Evolutionary conservation across 2,888 invertebrate genomes (phyloP), one percentile per base, ranked within the genome.

Genomic region (Caenorhabditis becei): DNA sequence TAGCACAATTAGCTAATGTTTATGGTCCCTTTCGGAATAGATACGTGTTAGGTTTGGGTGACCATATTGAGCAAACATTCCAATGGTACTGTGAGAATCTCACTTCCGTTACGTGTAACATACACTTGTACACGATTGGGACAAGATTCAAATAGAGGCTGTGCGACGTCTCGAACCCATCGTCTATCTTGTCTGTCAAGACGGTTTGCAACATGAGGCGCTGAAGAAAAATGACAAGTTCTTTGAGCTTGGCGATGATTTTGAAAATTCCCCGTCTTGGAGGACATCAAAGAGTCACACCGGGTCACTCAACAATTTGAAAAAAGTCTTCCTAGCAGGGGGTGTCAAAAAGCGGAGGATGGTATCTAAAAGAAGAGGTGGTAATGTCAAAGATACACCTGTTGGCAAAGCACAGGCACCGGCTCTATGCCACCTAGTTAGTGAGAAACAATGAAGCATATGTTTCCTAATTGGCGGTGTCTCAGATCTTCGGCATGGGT

Each of bases 301-400:
- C 47, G 18, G 47, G 3, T 18, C 20, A n/a, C 18, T 47, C 16
- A 14, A 41, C 5, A 41, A 16, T 41, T 16, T 41, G 14, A 7
- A 32, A 4, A 32, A 10, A n/a, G n/a, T n/a, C 35, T 35, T 41
- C 47, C 2, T 47, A 47, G 47, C 58, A 35, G 59, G 65, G 59
- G 70, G 70, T 70, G 70, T 70, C 70, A 61, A 70, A 20, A 26
- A 32, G 37, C 51, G 11, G 26, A 18, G 62, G 71, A 72, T 72
- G 56, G 54, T 63, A 72, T 63, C 71, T 54, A 44, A 35, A 32
- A 56, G 54, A 35, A 24, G 20, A 67, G 37, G 75, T 75, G 75
- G 66, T 75, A 75, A 75, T 66, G 66, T 53, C 4, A 26, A 20
- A 66, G 35, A 69, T 53, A 65, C 77, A 78, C 53, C 70, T 78